Evolutionary conservation across 2,888 invertebrate species (phyloP).

Genomic region (Acleris cristana): DNA sequence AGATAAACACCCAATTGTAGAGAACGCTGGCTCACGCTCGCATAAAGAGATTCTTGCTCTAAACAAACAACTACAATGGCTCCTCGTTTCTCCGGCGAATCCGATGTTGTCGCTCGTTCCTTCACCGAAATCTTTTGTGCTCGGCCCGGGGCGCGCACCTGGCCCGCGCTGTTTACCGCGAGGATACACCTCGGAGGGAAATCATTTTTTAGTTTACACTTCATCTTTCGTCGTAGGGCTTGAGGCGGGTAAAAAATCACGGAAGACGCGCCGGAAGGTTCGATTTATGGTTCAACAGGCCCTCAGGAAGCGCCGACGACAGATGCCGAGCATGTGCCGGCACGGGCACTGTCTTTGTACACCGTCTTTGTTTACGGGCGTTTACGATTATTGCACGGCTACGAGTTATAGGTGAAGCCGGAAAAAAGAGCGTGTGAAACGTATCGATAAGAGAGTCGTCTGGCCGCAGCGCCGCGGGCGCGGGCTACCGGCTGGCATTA

Average conservation of each 20-base stretch:
- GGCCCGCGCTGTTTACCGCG: slow-evolving; percentile 74
- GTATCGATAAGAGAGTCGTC: slow-evolving; percentile 68
- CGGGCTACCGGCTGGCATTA: slow-evolving; percentile 69
- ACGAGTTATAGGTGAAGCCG: slow-evolving; percentile 53
- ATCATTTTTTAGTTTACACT: slow-evolving; percentile 76
- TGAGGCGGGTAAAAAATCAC: slow-evolving; percentile 73
- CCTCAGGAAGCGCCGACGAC: slow-evolving; percentile 77
- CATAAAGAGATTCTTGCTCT: slow-evolving; percentile 70
- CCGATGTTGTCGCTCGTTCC: slow-evolving; percentile 66
- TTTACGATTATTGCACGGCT: slow-evolving; percentile 62
- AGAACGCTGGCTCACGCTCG: slow-evolving; percentile 53
- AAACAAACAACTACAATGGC: slow-evolving; percentile 73
- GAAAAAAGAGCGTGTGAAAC: slow-evolving; percentile 72
- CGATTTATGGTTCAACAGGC: slow-evolving; percentile 78
- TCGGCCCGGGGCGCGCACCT: slow-evolving; percentile 74
- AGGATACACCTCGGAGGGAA: slow-evolving; percentile 73
- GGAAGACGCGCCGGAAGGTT: slow-evolving; percentile 79
- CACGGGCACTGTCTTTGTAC: background rate
- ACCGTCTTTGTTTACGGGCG: slow-evolving; percentile 59
- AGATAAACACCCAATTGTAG: slow-evolving; percentile 67
- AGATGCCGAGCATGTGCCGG: slow-evolving; percentile 78
- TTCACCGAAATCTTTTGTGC: slow-evolving; percentile 80
- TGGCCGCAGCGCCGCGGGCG: slow-evolving; percentile 49
- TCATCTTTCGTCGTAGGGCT: slow-evolving; percentile 77
- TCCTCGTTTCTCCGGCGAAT: slow-evolving; percentile 57